phyloP scores from a whole-genome alignment of 2,888 invertebrate genomes.

The Apotomis betuletana region DNA sequence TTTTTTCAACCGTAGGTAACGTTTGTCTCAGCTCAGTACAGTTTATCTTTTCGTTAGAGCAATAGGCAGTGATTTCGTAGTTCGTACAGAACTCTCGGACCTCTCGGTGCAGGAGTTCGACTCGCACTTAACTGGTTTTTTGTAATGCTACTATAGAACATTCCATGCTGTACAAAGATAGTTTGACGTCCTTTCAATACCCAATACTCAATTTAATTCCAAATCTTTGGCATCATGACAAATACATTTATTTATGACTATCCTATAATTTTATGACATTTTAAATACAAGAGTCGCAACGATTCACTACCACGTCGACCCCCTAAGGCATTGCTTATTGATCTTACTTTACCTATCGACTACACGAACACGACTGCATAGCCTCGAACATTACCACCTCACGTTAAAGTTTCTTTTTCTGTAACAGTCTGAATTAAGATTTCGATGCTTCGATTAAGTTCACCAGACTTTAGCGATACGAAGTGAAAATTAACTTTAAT shows the following conservation, averaged over 20 bases:
- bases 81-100: too few relatives aligned
- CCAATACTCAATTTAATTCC: too few relatives aligned
- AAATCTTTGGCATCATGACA: not conserved
- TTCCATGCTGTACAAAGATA: too few relatives aligned
- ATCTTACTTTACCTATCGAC: constrained; percentile 7
- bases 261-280: constrained; percentile 4
- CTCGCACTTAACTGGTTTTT: too few relatives aligned
- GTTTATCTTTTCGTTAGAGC: too few relatives aligned
- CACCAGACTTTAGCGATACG: not conserved
- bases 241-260: not conserved
- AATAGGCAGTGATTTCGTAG: too few relatives aligned
- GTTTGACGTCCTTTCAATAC: too few relatives aligned
- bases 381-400: not conserved
- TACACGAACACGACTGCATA: not conserved
- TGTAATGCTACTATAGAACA: too few relatives aligned
- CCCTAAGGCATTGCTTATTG: constrained; percentile 8
- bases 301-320: constrained; percentile 3
- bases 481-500: not conserved
- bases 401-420: not conserved
- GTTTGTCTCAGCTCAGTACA: too few relatives aligned
- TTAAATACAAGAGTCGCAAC: constrained; percentile 1
- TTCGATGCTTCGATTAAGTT: constrained; percentile 13
- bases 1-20: too few relatives aligned
- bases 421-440: not conserved
- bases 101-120: too few relatives aligned